These are phyloP conservation scores for Amphimallon solstitiale DNA, from an alignment of 2,888 invertebrate genomes.

Conservation along the genomic window DNA sequence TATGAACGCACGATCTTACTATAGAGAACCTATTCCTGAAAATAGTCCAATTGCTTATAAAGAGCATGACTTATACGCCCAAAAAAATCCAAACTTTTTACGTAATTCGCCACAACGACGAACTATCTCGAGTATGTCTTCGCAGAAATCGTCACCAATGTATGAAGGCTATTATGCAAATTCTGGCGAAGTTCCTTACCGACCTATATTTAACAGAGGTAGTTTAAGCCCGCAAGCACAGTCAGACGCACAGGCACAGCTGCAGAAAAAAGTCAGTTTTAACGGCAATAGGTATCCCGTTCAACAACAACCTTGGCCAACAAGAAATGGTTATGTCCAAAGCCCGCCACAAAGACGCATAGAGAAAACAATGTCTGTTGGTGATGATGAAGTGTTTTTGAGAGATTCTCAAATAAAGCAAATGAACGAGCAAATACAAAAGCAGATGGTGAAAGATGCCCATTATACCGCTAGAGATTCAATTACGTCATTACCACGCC, in stretches of 20 bases:
- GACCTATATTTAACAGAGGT: constrained; percentile 67
- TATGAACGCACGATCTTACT: constrained; percentile 11
- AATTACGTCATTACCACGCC: constrained; percentile 13
- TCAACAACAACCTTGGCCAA: constrained; percentile 62
- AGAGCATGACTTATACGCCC: constrained; percentile 36
- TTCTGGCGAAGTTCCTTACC: constrained; percentile 46
- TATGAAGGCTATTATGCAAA: constrained; percentile 42
- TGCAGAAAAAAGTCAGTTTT: constrained; percentile 67
- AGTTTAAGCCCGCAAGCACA: constrained; percentile 58
- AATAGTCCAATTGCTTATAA: constrained; percentile 38
- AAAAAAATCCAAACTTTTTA: constrained; percentile 50
- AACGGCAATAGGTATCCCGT: constrained; percentile 54
- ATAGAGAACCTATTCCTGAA: constrained; percentile 46
- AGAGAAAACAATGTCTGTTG: constrained; percentile 41
- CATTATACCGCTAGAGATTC: constrained; percentile 25
- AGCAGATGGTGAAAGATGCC: constrained; percentile 21
- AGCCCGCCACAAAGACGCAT: constrained; percentile 60
- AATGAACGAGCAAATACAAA: constrained; percentile 33
- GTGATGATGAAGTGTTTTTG: constrained; percentile 59
- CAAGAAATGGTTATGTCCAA: constrained; percentile 63
- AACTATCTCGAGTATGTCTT: constrained; percentile 42
- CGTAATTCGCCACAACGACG: constrained; percentile 51
- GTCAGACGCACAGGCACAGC: constrained; percentile 58
- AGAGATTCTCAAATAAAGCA: constrained; percentile 42
- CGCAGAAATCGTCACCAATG: constrained; percentile 19